Evolutionary conservation across 1,140 invertebrate species (phyloP).

Genomic region (Musca vetustissima): DNA sequence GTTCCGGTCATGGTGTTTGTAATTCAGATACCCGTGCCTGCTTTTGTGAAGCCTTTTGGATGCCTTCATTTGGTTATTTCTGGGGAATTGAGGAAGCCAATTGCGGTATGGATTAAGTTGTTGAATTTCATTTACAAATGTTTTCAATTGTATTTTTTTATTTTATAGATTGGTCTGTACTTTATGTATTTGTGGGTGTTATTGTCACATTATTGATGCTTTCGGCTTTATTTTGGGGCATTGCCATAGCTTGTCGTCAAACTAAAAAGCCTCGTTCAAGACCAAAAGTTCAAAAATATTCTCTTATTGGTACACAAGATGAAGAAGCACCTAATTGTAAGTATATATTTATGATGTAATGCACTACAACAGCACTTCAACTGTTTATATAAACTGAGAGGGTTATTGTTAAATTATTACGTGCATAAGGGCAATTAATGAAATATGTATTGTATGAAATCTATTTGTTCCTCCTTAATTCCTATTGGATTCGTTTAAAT

Average conservation of each 20-base stretch:
- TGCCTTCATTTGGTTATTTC: constrained; percentile 69
- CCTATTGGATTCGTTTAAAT: too few relatives aligned
- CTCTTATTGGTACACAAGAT: constrained; percentile 64
- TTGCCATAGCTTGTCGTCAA: constrained; percentile 68
- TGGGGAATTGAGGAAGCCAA: constrained; percentile 59
- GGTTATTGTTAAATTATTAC: too few relatives aligned
- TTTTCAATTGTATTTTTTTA: not conserved
- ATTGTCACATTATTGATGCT: constrained; percentile 67
- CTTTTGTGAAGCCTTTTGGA: constrained; percentile 94
- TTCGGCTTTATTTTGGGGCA: constrained; percentile 69
- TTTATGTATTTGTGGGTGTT: constrained; percentile 80
- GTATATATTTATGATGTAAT: constrained; percentile 29
- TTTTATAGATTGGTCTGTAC: constrained; percentile 79
- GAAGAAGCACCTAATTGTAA: constrained; percentile 59
- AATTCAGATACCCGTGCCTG: constrained; percentile 81
- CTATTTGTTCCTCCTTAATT: too few relatives aligned
- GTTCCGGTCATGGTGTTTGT: constrained; percentile 89
- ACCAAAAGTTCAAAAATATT: constrained; percentile 63
- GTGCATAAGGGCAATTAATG: too few relatives aligned
- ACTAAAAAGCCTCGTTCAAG: constrained; percentile 56
- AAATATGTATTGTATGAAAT: too few relatives aligned
- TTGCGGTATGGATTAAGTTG: constrained; percentile 54
- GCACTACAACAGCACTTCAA: too few relatives aligned
- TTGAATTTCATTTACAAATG: not conserved
- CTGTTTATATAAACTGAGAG: too few relatives aligned